Conservation (phyloP, 2,113 vertebrate species). For the Struthio camelus region DNA sequence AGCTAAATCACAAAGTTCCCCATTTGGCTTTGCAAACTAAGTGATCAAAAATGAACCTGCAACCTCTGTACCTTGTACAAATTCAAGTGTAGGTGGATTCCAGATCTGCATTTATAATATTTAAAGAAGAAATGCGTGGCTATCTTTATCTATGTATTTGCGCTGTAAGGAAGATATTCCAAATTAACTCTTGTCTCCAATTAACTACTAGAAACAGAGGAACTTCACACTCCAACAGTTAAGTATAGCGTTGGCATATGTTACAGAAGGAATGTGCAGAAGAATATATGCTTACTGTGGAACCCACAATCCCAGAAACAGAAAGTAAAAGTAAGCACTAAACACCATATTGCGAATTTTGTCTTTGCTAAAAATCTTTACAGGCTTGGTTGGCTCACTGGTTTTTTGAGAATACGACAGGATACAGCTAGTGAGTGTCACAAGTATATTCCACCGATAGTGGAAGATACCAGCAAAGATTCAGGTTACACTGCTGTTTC, state of each 20-base stretch:
- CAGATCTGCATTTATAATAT: neutral
- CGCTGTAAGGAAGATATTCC: neutral
- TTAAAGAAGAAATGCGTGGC: neutral
- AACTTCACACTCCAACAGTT: neutral
- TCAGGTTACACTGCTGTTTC: neutral
- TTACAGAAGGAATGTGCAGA: neutral
- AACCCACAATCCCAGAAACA: neutral
- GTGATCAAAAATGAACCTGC: neutral
- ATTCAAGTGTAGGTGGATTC: neutral
- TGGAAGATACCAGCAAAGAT: neutral
- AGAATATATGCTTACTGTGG: neutral
- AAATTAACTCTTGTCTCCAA: neutral
- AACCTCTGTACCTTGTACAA: neutral
- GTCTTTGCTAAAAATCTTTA: neutral
- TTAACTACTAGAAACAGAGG: neutral
- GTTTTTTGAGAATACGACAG: neutral
- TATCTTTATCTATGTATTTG: neutral
- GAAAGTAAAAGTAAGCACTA: neutral
- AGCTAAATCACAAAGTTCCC: neutral
- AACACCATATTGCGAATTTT: neutral
- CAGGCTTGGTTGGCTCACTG: neutral
- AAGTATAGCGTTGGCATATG: neutral
- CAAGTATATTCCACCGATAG: neutral
- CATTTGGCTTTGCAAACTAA: neutral
- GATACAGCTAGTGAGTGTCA: neutral